Evolutionary conservation across 2,113 vertebrate species (phyloP).

Genomic region (Dasyurus viverrinus): DNA sequence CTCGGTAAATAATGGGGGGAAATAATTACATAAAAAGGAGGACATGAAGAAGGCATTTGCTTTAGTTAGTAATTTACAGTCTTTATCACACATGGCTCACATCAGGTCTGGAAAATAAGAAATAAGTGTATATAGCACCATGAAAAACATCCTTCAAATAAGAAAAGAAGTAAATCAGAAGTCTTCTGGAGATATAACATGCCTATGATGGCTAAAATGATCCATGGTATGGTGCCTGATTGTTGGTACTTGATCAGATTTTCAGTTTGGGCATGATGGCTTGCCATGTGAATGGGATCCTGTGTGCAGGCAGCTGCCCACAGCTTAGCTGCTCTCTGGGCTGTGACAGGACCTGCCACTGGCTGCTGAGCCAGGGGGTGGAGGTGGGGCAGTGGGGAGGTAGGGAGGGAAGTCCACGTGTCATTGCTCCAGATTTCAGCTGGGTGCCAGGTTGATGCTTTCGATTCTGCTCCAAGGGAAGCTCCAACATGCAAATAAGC

Average conservation of each 20-base stretch:
- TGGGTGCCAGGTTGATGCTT: slow-evolving; percentile 80
- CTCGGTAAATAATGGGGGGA: background rate
- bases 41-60: background rate
- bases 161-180: slow-evolving; percentile 39
- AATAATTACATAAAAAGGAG: background rate
- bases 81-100: background rate
- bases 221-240: background rate
- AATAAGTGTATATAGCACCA: background rate
- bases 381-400: slow-evolving; percentile 52
- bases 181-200: slow-evolving; percentile 9
- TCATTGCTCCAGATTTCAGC: slow-evolving; percentile 69
- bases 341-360: slow-evolving; percentile 70
- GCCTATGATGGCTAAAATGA: slow-evolving; percentile 26
- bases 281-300: background rate
- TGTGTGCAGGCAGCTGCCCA: slow-evolving; percentile 54
- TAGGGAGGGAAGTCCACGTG: slow-evolving; percentile 72
- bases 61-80: background rate
- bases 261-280: slow-evolving; percentile 42
- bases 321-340: slow-evolving; percentile 31
- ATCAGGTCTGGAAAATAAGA: background rate
- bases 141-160: slow-evolving; percentile 22
- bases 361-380: slow-evolving; percentile 60
- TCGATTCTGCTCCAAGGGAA: slow-evolving; percentile 81
- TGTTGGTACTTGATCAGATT: background rate
- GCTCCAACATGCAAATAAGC: slow-evolving; percentile 84